These are phyloP conservation scores for Tineola bisselliella DNA, from an alignment of 2,888 invertebrate species.

Conservation along the genomic window DNA sequence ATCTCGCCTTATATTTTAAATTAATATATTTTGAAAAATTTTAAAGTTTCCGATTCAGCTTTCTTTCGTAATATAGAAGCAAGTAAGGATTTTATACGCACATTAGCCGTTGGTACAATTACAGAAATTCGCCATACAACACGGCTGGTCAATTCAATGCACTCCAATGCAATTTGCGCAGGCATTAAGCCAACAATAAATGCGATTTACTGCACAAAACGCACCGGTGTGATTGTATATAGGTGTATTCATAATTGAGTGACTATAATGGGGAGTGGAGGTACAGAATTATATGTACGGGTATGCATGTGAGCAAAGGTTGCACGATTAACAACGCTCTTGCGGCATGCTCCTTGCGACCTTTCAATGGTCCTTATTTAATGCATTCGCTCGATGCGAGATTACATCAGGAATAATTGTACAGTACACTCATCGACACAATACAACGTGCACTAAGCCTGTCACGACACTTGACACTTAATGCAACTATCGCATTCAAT, in stretches of 20 bases:
- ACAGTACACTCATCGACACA: neutral
- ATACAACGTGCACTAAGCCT: neutral
- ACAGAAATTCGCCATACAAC: neutral
- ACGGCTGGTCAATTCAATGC: conserved; percentile 1
- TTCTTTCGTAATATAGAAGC: too few relatives aligned
- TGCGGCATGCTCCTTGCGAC: conserved; percentile 13
- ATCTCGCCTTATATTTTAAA: too few relatives aligned
- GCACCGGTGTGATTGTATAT: conserved; percentile 25
- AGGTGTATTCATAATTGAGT: conserved; percentile 29
- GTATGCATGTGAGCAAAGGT: conserved; percentile 19
- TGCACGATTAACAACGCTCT: conserved; percentile 15
- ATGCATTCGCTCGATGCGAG: conserved; percentile 6
- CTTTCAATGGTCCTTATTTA: conserved; percentile 12
- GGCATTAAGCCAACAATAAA: conserved; percentile 35
- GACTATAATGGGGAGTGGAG: conserved; percentile 22
- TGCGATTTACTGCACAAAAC: conserved; percentile 37
- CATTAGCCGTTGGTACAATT: neutral
- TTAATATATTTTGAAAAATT: too few relatives aligned
- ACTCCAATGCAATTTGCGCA: conserved; percentile 31
- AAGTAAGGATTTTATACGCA: too few relatives aligned
- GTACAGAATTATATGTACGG: conserved; percentile 22
- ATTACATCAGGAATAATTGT: conserved; percentile 9
- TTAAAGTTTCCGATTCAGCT: too few relatives aligned
- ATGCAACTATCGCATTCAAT: neutral
- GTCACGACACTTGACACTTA: neutral